Base-by-base conservation (phyloP, 2,797 vertebrate genomes). In the Rhodeus uyekii region DNA sequence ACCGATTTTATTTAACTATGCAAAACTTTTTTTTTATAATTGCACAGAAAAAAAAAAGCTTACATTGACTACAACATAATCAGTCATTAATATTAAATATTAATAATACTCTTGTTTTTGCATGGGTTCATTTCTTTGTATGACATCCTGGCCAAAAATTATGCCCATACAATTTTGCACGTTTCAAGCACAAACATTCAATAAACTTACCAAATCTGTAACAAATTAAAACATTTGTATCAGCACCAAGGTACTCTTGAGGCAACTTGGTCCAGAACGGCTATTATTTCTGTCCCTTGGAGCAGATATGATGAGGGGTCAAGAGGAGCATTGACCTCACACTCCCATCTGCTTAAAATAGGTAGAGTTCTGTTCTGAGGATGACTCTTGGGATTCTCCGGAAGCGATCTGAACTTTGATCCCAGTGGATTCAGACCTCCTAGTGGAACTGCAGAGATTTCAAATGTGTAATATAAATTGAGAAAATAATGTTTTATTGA, bases 251-350 rank as follows among this genome's bases (percentile, higher is more conserved):
- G 55, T 16, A 84, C 46, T 46, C 53, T 77, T 46, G 81, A 85
- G 34, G 75, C 34, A 22, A 88, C 88, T 87, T 90, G 89, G 84
- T 91, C 91, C 75, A 91, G 85, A 50, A 88, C 86, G 0, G 79
- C 71, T 12, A 80, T 87, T 44, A 91, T 87, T 75, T 91, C 91
- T 29, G 86, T 73, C 8, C 91, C 90, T 38, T 88, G 86, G 18
- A 91, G 91, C n/a, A 91, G 85, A 42, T 80, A 71, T 61, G 85
- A 87, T 24, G 86, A 78, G 19, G 86, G 84, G 18, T 81, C 85
- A 19, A 91, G 83, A 16, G 89, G 89, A 10, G 89, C 90, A 6
- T 91, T 92, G 22, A 89, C 80, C 72, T 92, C 91, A 77, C 90
- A 92, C 65, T 92, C 91, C 84, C 80, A 79, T 4, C 73, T 82